A percentile compares a stretch with the other conserved stretches of the same genome.
Evolutionary conservation across 2,113 vertebrate species (phyloP).

Genomic region (Rhinogobius similis): DNA sequence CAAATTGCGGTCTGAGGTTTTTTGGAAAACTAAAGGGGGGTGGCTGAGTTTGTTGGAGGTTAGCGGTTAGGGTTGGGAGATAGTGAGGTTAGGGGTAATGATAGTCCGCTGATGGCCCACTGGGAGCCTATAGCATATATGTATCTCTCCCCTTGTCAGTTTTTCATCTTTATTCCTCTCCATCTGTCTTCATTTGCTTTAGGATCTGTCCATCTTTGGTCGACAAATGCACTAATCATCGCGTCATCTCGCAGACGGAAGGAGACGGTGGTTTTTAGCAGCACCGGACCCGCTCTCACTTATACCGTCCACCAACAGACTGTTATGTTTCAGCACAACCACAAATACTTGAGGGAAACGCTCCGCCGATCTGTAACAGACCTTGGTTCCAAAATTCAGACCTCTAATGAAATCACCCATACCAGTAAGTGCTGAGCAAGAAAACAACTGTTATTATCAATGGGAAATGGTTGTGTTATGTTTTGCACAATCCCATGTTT

Average conservation of each 20-base stretch:
- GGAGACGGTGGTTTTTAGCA: slow-evolving; percentile 62
- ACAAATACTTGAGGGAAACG: slow-evolving; percentile 65
- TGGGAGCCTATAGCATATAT: slow-evolving; percentile 45
- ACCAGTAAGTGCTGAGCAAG: slow-evolving; percentile 56
- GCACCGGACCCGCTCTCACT: slow-evolving; percentile 39
- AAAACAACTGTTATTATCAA: slow-evolving; percentile 68
- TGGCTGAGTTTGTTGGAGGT: slow-evolving; percentile 23
- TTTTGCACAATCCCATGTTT: slow-evolving; percentile 54
- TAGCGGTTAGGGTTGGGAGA: slow-evolving; percentile 41
- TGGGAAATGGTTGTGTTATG: slow-evolving; percentile 57
- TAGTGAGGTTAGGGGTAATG: slow-evolving; percentile 38
- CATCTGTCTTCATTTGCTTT: slow-evolving; percentile 33
- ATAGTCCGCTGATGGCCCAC: slow-evolving; percentile 37
- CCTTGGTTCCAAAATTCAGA: slow-evolving; percentile 65
- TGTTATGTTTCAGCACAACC: slow-evolving; percentile 64
- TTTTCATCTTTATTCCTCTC: slow-evolving; percentile 26
- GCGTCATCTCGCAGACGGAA: slow-evolving; percentile 49
- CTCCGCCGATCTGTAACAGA: slow-evolving; percentile 70
- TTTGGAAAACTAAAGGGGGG: slow-evolving; percentile 7
- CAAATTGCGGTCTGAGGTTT: slow-evolving; percentile 63
- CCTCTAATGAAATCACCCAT: slow-evolving; percentile 73
- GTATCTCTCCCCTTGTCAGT: slow-evolving; percentile 14
- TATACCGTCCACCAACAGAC: slow-evolving; percentile 65
- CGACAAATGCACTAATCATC: slow-evolving; percentile 45
- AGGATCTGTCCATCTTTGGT: slow-evolving; percentile 42